These are phyloP conservation scores for Rhagonycha lutea DNA, from an alignment of 2,888 invertebrate species.

Conservation along the genomic window DNA sequence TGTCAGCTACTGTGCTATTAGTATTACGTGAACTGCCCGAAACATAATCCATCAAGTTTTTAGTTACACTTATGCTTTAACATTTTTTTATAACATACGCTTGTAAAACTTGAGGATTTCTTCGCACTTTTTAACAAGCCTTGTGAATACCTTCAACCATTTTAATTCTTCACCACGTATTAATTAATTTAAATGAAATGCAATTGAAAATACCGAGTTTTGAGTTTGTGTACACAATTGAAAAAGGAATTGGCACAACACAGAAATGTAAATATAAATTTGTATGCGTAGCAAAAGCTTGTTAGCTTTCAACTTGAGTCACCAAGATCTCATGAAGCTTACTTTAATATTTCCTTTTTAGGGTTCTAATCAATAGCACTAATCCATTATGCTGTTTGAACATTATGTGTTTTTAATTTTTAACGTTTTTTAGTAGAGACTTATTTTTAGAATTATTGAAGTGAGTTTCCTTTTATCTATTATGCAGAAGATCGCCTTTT, in stretches of 20 bases:
- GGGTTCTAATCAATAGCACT: background rate
- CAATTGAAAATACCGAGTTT: background rate
- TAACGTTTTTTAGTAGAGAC: background rate
- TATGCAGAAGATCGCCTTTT: background rate
- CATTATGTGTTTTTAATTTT: background rate
- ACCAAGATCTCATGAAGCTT: slow-evolving; percentile 35
- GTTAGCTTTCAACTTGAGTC: slow-evolving; percentile 33
- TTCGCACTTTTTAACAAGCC: background rate
- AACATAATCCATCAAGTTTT: background rate
- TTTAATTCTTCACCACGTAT: background rate
- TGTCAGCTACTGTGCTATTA: slow-evolving; percentile 4
- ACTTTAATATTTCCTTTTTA: slow-evolving; percentile 30
- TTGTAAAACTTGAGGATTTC: background rate
- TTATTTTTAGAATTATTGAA: background rate
- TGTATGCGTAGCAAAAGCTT: slow-evolving; percentile 35
- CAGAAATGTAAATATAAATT: slow-evolving; percentile 32
- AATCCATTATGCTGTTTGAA: slow-evolving; percentile 1
- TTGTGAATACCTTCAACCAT: background rate
- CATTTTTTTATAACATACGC: slow-evolving; percentile 3
- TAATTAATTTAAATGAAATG: background rate
- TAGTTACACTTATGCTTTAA: background rate
- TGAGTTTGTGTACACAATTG: background rate
- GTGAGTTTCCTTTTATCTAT: background rate
- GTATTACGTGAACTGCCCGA: background rate
- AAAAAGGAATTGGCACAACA: background rate